Evolutionary conservation across 2,888 invertebrate genomes (phyloP), one percentile per base, ranked within the genome.

Genomic region (Thera obeliscata): DNA sequence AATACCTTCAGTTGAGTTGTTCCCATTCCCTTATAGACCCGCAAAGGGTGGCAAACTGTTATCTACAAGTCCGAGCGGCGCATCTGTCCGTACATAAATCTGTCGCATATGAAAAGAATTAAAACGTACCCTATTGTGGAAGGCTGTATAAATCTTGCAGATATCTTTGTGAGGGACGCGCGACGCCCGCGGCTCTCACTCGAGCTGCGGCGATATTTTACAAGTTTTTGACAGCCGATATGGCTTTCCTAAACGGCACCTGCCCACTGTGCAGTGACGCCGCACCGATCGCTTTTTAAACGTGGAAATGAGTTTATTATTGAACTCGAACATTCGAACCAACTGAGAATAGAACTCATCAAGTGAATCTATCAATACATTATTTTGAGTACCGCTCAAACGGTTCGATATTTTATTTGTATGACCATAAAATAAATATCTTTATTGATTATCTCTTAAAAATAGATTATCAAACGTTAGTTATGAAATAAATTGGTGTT

Each of bases 201-300:
- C 91, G 90, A 89, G 90, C 87, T 87, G 87, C 88, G 89, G 91
- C 94, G 91, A 95, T 95, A 95, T 95, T 95, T 95, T 94, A 95
- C 94, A 94, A 95, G 94, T 95, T 95, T 95, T 95, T 95, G 95
- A 95, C 95, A 95, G 94, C 88, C 91, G 91, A 90, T 94, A 95
- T 94, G 94, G 94, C 94, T 94, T 93, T 93, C 90, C 91, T 91
- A 90, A 93, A 90, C 91, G 87, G 82, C 91, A 90, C 90, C 90
- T 89, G 90, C 89, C 86, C 87, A 80, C 81, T 79, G 84, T 78
- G 80, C 78, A 74, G 49, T 68, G 71, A 66, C 63, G 59, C 60
- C 71, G 71, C 63, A 57, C 60, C 71, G 71, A 66, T 43, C 64
- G 64, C 66, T 70, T 69, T 70, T 52, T 64, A 72, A 70, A 69